Evolutionary conservation across 1,140 invertebrate species (phyloP), one percentile per base, ranked within the genome.

Genomic region (Rhyzopertha dominica): DNA sequence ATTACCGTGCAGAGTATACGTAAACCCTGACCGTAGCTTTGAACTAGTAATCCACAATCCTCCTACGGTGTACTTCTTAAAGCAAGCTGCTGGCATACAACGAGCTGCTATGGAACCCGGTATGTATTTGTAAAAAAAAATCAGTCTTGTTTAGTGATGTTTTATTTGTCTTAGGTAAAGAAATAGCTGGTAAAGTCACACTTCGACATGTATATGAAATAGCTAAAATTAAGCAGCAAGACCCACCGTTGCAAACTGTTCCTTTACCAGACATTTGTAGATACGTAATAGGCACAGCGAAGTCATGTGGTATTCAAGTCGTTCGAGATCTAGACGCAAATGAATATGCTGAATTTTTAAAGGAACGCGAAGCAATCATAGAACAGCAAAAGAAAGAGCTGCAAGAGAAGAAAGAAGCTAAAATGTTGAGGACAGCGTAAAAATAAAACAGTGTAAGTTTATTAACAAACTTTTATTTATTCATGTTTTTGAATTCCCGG

Each of bases 201-300:
- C 61, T 95, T 0, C 98, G 97, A 68, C 96, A 99, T 73, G 68
- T 99, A 20, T 99, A 98, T 73, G 96, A 99, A 81, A 99, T 99
- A 62, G 95, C 96, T 0, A 79, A 83, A 70, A 89, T 99, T 2
- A 99, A 99, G 72, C 74, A 79, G 10, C 65, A 87, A 67, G 96
- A 99, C 74, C 85, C 87, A 17, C 67, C 80, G 8, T 74, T 86
- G 52, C 75, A 82, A 42, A 70, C 81, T 18, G 61, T 78, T 8
- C 69, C 49, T 20, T 59, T 73, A 58, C 39, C 71, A 70, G 75
- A 87, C 60, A 79, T 96, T 56, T 95, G 90, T 67, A 74, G 80
- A 59, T 77, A 81, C 74, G 60, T 97, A 10, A 78, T 95, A 51
- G 80, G 80, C 9, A 72, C 77, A 41, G 90, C 91, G 9, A 76